These are phyloP conservation scores for Hipparchia sbordonii DNA, from an alignment of 2,888 invertebrate species.

Conservation along the genomic window DNA sequence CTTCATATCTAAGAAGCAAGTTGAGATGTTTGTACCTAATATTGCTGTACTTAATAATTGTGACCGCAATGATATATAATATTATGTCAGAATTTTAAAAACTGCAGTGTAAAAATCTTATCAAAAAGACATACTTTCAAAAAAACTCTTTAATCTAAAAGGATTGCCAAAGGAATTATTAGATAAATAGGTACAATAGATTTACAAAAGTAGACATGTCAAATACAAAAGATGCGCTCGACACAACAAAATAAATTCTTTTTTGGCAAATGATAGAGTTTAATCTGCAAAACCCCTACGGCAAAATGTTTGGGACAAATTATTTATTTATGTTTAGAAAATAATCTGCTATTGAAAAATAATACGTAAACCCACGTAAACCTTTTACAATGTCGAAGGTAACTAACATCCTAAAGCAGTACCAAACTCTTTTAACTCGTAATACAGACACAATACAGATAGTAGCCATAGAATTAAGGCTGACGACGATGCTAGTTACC, in stretches of 20 bases:
- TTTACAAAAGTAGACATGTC: conserved; percentile 28
- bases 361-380: conserved; percentile 1
- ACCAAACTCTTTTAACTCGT: neutral
- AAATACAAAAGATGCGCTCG: conserved; percentile 27
- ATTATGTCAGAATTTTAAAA: too few species aligned
- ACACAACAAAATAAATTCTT: conserved; percentile 32
- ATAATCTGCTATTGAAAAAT: conserved; percentile 8
- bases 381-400: neutral
- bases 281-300: conserved; percentile 71
- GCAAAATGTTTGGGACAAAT: conserved; percentile 66
- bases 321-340: conserved; percentile 44
- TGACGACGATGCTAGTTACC: too few species aligned
- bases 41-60: too few species aligned
- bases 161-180: neutral
- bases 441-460: too few species aligned
- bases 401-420: neutral
- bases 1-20: too few species aligned
- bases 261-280: conserved; percentile 53
- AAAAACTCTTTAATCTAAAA: neutral
- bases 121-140: too few species aligned
- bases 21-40: too few species aligned
- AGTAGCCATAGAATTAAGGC: too few species aligned
- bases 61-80: too few species aligned
- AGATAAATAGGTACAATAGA: conserved; percentile 15
- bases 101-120: too few species aligned